Conservation (phyloP, 2,888 invertebrate genomes). For the Celastrina argiolus region DNA sequence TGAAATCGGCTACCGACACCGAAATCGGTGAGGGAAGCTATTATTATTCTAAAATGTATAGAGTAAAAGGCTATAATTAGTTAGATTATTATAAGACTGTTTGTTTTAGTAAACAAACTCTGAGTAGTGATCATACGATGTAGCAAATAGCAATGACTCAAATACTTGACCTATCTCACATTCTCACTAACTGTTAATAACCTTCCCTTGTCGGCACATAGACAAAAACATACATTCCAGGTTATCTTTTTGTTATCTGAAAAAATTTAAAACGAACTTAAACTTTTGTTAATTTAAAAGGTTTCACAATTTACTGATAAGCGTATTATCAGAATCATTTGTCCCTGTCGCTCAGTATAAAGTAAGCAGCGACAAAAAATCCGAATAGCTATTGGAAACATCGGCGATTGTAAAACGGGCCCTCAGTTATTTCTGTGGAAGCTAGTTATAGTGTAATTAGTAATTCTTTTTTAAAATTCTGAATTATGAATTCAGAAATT, state of each 20-base stretch:
- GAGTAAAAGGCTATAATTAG: too few relatives aligned
- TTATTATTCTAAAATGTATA: too few relatives aligned
- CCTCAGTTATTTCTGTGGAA: too few relatives aligned
- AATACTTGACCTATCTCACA: slow-evolving; percentile 1
- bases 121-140: background rate
- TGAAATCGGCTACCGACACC: too few relatives aligned
- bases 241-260: slow-evolving; percentile 8
- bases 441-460: background rate
- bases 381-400: too few relatives aligned
- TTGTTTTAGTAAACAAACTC: background rate
- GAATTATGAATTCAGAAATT: background rate
- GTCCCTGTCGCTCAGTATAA: too few relatives aligned
- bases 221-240: background rate
- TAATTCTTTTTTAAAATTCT: background rate
- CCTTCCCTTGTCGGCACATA: background rate
- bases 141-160: background rate
- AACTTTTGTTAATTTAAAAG: background rate
- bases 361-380: too few relatives aligned
- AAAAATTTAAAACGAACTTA: background rate
- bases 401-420: too few relatives aligned
- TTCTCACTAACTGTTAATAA: background rate
- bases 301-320: background rate
- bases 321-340: too few relatives aligned
- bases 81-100: background rate
- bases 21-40: too few relatives aligned